Base-by-base conservation (phyloP, 1,140 invertebrate species). In the Drosophila nasuta region DNA sequence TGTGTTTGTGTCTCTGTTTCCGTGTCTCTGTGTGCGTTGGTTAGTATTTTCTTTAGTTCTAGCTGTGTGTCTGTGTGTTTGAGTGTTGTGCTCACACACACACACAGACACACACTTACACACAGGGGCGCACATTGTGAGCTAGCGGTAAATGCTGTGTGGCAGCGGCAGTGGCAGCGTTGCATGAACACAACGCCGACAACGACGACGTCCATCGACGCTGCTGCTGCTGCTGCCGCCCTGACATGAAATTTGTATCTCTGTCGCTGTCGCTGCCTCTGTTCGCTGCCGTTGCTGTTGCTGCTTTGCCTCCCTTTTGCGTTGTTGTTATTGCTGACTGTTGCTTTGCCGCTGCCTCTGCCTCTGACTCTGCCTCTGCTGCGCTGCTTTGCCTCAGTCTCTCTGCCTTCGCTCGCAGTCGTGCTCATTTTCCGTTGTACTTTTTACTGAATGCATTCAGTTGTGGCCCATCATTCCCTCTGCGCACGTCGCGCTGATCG, bases 401-500 rank as follows among this genome's bases (percentile, higher is more conserved):
- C 59, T 41, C 33, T 68, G 56, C 56, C 43, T 5, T 11, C 48
- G 25, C 43, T 46, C 45, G 67, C 51, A 41, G 25, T 65, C 70
- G 85, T 79, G 86, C 85, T 89, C 85, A 87, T 88, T 87, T 87
- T 82, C 82, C 83, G 83, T 79, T 89, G 86, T 88, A 89, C 75
- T 88, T 88, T 78, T 79, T 90, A 25, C 20, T 81, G 81, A 81
- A 75, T 88, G 85, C 85, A 88, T 75, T 88, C 86, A 80, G 78
- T 73, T 74, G 80, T 80, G 67, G 70, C 70, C 70, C 75, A 83
- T 87, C 88, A 91, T 91, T 91, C 78, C 83, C 83, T 91, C 85
- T 85, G 88, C 88, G 88, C 78, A 85, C 88, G 90, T 91, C 83
- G 83, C 79, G 77, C 81, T 75, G 88, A 91, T 91, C 88, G 83